A percentile compares a stretch with the other conserved stretches of the same genome.
Evolutionary conservation across 2,888 invertebrate genomes (phyloP).

Genomic region (Lasioglossum marginatum): DNA sequence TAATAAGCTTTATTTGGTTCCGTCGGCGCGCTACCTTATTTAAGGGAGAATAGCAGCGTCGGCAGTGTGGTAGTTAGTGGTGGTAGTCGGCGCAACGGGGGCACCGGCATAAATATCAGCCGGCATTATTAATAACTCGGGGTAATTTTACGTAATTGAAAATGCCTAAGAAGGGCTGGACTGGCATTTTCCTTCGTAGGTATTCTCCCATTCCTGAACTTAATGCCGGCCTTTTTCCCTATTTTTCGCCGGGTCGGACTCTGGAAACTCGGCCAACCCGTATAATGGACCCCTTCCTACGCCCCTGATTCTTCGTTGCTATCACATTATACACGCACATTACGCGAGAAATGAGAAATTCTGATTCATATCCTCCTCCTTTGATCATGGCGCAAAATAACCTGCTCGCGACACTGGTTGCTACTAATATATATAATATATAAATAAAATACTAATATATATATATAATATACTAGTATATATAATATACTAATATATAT

Average conservation of each 20-base stretch:
- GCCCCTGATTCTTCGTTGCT: constrained; percentile 35
- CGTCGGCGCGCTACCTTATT: constrained; percentile 70
- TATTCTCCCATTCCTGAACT: constrained; percentile 29
- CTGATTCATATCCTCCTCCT: background rate
- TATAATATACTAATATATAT: no score
- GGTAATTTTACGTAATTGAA: constrained; percentile 79
- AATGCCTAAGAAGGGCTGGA: constrained; percentile 74
- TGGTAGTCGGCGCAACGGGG: constrained; percentile 25
- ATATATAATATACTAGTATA: no score
- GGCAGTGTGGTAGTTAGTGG: constrained; percentile 28
- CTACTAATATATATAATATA: background rate
- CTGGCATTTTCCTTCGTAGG: constrained; percentile 48
- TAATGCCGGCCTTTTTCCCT: constrained; percentile 26
- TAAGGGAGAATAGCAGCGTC: constrained; percentile 55
- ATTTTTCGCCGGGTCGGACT: background rate
- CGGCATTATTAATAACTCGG: constrained; percentile 76
- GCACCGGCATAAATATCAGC: constrained; percentile 73
- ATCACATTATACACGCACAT: background rate
- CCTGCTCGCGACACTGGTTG: no score
- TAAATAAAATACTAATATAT: no score
- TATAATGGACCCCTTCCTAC: constrained; percentile 24
- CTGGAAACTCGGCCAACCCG: constrained; percentile 19
- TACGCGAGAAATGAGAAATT: background rate
- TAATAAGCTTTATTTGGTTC: constrained; percentile 75
- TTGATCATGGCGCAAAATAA: background rate